These are phyloP conservation scores for Sebastes cheni DNA, from an alignment of 2,797 vertebrate genomes.

Conservation along the genomic window DNA sequence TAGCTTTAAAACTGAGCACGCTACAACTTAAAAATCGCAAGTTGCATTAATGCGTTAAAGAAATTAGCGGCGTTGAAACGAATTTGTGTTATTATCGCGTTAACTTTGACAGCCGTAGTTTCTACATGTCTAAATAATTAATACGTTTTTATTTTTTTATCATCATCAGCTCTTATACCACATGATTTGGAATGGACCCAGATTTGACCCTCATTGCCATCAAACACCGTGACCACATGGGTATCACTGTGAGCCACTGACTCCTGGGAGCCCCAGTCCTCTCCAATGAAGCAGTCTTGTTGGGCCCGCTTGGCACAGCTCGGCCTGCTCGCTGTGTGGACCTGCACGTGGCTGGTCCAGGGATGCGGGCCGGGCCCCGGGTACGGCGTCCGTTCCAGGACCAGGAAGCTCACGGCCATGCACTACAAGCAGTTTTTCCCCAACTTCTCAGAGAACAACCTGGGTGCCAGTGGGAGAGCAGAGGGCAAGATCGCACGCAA, in stretches of 20 bases:
- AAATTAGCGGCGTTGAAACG: no score
- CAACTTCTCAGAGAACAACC: slow-evolving; percentile 93
- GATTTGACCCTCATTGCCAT: slow-evolving; percentile 63
- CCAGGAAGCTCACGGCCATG: slow-evolving; percentile 90
- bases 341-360: slow-evolving; percentile 81
- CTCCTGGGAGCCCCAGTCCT: slow-evolving; percentile 65
- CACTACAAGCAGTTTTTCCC: slow-evolving; percentile 95
- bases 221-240: slow-evolving; percentile 67
- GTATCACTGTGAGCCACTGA: slow-evolving; percentile 69
- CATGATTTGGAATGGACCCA: slow-evolving; percentile 73
- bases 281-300: slow-evolving; percentile 82
- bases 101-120: no score
- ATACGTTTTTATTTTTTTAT: background rate
- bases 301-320: slow-evolving; percentile 79
- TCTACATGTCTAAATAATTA: background rate
- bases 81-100: no score
- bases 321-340: slow-evolving; percentile 81
- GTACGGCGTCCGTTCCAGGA: slow-evolving; percentile 83
- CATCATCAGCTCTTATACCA: slow-evolving; percentile 15
- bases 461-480: slow-evolving; percentile 93
- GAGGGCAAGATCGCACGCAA: slow-evolving; percentile 92
- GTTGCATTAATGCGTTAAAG: no score
- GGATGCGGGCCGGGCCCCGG: slow-evolving; percentile 93
- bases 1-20: no score
- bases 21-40: no score